Conservation (phyloP, 1,140 invertebrate species). For the Aphis craccivora region DNA sequence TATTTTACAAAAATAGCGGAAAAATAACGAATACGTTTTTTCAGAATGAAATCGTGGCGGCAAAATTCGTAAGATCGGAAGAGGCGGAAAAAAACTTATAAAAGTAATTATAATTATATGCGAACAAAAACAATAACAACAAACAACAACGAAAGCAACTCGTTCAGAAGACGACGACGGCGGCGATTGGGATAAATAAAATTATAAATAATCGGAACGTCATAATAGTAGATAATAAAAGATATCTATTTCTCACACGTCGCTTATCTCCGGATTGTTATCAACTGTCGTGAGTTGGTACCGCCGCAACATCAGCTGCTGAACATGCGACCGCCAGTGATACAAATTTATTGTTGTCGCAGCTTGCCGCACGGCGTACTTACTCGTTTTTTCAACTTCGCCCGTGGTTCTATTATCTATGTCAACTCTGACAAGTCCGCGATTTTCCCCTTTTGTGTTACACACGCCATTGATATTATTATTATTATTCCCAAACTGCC, state of each 20-base stretch:
- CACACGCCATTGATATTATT: not conserved
- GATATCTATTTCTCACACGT: not conserved
- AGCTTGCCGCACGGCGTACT: too few relatives aligned
- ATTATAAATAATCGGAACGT: not conserved
- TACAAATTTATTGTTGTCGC: not conserved
- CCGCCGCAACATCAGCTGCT: not conserved
- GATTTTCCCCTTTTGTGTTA: not conserved
- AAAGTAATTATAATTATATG: not conserved
- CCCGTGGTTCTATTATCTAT: not conserved
- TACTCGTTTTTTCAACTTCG: not conserved
- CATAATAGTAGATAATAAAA: not conserved
- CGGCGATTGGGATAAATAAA: not conserved
- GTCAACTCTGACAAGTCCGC: not conserved
- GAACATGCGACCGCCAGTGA: not conserved
- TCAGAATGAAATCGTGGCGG: not conserved
- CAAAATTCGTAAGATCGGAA: not conserved
- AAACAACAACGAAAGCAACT: not conserved
- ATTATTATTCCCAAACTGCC: slow-evolving; percentile 25
- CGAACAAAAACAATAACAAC: not conserved
- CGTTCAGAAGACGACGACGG: too few relatives aligned
- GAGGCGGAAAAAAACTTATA: not conserved
- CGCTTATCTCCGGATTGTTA: not conserved
- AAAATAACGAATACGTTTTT: not conserved
- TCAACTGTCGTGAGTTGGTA: not conserved
- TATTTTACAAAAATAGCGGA: not conserved